A percentile compares a stretch with the other conserved stretches of the same genome.
These are phyloP conservation scores for Nephrotoma appendiculata DNA, from an alignment of 2,888 invertebrate species.

Conservation along the genomic window DNA sequence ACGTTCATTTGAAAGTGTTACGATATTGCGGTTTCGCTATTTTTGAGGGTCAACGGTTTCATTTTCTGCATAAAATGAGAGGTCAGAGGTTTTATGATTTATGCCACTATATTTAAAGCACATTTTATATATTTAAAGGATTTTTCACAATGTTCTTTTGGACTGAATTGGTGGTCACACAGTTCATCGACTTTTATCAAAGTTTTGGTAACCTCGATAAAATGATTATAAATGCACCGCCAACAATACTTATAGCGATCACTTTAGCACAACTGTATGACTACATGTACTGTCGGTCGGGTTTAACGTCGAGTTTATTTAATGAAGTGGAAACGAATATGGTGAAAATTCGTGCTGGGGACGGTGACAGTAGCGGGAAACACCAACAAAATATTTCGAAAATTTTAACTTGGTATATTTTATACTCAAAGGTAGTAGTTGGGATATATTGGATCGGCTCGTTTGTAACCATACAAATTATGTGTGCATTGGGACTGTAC, in stretches of 20 bases:
- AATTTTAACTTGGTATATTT: not conserved
- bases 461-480: not conserved
- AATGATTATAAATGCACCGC: not conserved
- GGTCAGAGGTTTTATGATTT: no score
- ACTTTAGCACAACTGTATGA: not conserved
- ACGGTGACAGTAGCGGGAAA: not conserved
- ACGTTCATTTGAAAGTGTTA: no score
- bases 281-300: not conserved
- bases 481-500: not conserved
- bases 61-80: no score
- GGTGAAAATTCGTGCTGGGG: not conserved
- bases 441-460: not conserved
- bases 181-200: not conserved
- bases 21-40: no score
- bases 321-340: not conserved
- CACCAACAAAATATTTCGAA: not conserved
- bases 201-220: not conserved
- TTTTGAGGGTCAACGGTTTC: no score
- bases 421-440: not conserved
- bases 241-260: not conserved
- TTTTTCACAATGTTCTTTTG: not conserved
- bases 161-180: not conserved
- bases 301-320: not conserved
- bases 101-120: not conserved
- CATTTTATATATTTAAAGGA: not conserved